Percentiles rank a stretch among this genome's conserved stretches.
phyloP scores from a whole-genome alignment of 2,113 vertebrate species.

The Bufo bufo region DNA sequence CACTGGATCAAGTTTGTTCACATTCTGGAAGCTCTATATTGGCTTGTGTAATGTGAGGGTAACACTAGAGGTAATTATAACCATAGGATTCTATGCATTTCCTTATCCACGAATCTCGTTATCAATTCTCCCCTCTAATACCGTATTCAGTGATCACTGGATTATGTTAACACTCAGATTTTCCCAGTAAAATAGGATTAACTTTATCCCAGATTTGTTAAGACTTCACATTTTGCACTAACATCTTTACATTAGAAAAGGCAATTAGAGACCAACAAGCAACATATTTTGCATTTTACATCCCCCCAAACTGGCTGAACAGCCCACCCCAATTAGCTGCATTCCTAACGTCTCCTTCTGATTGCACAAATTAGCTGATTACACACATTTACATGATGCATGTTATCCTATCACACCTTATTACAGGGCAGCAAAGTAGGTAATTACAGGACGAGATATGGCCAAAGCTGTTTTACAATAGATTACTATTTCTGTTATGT shows the following conservation, averaged over 20 bases:
- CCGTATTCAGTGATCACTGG: neutral
- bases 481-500: constrained; percentile 1
- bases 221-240: neutral
- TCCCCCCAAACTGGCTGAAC: constrained; percentile 22
- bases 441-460: constrained; percentile 40
- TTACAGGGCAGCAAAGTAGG: constrained; percentile 23
- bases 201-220: neutral
- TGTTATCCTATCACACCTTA: constrained; percentile 39
- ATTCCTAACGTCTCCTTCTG: constrained; percentile 33
- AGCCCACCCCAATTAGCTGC: constrained; percentile 8
- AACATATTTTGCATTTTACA: constrained; percentile 18
- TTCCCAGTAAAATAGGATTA: neutral
- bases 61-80: constrained; percentile 20
- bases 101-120: constrained; percentile 6
- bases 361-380: constrained; percentile 44
- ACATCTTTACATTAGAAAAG: neutral
- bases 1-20: constrained; percentile 25
- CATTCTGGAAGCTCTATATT: neutral
- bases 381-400: constrained; percentile 37
- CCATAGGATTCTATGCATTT: neutral
- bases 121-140: neutral
- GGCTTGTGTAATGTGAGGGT: neutral
- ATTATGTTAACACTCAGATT: neutral
- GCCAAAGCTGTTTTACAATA: neutral
- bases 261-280: constrained; percentile 1